phyloP scores from a whole-genome alignment of 2,113 vertebrate genomes.

The Mus spicilegus region DNA sequence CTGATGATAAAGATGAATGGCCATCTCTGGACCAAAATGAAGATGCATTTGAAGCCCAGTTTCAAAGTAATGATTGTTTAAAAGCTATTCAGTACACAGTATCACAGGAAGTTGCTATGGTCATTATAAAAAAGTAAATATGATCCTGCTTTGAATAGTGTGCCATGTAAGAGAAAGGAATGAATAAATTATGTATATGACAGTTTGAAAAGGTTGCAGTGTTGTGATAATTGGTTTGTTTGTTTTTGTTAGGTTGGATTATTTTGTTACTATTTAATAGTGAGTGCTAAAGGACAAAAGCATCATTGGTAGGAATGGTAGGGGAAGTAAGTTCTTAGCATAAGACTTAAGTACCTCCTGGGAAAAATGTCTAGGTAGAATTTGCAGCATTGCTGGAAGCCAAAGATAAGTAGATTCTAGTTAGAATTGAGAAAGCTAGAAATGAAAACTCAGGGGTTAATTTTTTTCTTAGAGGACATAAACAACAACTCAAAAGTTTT shows the following conservation, averaged over 20 bases:
- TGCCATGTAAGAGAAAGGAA: neutral
- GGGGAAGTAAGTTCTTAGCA: neutral
- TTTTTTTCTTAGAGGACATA: neutral
- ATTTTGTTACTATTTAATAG: neutral
- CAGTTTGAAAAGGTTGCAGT: neutral
- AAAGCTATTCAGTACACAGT: neutral
- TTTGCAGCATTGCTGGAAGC: neutral
- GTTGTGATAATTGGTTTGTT: neutral
- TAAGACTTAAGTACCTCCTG: neutral
- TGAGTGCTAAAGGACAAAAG: neutral
- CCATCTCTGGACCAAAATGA: constrained; percentile 80
- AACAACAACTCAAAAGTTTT: neutral
- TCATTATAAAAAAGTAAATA: neutral
- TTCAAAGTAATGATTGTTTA: constrained; percentile 75
- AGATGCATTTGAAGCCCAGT: constrained; percentile 81
- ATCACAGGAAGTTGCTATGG: neutral
- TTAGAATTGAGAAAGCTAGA: neutral
- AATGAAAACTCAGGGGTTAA: neutral
- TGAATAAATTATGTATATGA: neutral
- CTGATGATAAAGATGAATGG: constrained; percentile 78
- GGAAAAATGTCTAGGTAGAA: neutral
- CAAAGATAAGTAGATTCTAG: neutral
- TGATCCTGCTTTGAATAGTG: neutral
- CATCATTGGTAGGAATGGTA: neutral
- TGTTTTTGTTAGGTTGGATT: neutral